Evolutionary conservation across 1,140 invertebrate genomes (phyloP), one percentile per base, ranked within the genome.

Genomic region (Mactra quadrangularis): DNA sequence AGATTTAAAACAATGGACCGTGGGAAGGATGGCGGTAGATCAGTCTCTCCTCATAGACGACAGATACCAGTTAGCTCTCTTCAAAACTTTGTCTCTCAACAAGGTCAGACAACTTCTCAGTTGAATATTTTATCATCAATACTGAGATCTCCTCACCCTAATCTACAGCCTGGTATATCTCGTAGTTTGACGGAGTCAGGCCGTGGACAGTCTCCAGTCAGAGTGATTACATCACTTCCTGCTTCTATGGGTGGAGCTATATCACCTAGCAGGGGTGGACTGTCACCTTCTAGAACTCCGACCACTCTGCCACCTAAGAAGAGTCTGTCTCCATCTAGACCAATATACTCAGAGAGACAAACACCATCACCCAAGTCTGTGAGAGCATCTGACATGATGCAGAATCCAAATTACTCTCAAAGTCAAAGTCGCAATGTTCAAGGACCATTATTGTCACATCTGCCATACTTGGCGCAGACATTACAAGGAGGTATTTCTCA

Each of bases 271-370:
- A 78, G 33, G 66, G 45, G 29, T 25, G 45, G 78, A 41, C 68
- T 71, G 3, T 72, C 78, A 11, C 78, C 64, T 3, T 71, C 78
- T 3, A 71, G 78, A 27, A 62, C 45, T 22, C 78, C 78, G 15
- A 82, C 68, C 19, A 82, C 78, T 11, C 19, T 82, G 29, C 78
- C 78, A 19, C 66, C 68, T 45, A 82, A 82, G 68, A 82, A 82
- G 47, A 72, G 78, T 59, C 35, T 82, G 38, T 82, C 78, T 41
- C 78, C 78, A 2, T 82, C 78, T 11, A 45, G 78, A 62, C 0
- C 64, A 25, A 38, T 82, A n/a, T 82, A 82, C 45, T 22, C 53
- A 33, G 45, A 45, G 3, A 60, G 41, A 19, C 41, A 38, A 25
- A 29, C 77, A 29, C 64, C 64, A 6, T 72, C 78, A 45, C 64